A percentile compares a stretch with the other conserved stretches of the same genome.
phyloP scores from a whole-genome alignment of 2,113 vertebrate species.

The Callipepla californica region DNA sequence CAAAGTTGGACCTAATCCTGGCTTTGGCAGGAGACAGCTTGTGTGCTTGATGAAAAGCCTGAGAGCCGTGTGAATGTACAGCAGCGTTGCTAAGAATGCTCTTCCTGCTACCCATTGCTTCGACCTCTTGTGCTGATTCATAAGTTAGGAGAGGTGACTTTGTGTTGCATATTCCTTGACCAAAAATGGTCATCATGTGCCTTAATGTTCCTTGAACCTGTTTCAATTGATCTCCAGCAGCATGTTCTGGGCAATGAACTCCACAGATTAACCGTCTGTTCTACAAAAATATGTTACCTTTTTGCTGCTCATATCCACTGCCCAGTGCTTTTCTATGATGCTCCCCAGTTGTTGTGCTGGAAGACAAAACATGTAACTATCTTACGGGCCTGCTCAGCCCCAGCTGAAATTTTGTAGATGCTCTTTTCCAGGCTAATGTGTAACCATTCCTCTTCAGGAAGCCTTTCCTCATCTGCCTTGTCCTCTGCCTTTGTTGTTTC shows the following conservation, averaged over 20 bases:
- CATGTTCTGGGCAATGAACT: not conserved
- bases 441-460: not conserved
- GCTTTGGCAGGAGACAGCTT: not conserved
- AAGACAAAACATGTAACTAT: not conserved
- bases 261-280: not conserved
- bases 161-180: not conserved
- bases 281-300: not conserved
- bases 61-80: not conserved
- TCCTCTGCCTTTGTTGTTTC: not conserved
- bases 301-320: not conserved
- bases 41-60: not conserved
- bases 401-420: not conserved
- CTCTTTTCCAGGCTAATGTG: not conserved
- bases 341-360: not conserved
- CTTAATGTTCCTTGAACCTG: not conserved
- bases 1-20: not conserved
- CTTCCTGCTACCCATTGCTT: not conserved
- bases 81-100: not conserved
- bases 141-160: not conserved
- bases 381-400: not conserved
- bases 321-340: not conserved
- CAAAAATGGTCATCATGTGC: not conserved
- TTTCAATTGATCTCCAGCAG: not conserved
- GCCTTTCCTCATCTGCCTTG: not conserved
- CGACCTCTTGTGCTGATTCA: not conserved